Evolutionary conservation across 2,888 invertebrate genomes (phyloP).

Genomic region (Sesamia inferens): DNA sequence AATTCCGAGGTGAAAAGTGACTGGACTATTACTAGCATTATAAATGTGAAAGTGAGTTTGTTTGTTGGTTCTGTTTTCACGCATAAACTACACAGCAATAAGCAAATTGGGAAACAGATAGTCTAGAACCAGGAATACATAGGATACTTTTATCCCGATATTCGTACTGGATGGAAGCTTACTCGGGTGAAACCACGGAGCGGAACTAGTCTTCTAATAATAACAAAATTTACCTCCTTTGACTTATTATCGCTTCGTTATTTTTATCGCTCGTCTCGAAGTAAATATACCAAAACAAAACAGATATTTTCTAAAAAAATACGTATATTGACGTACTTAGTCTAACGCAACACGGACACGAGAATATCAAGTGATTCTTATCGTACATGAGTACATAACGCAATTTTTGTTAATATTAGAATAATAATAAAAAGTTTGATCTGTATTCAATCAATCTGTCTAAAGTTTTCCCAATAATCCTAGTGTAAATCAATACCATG

Average conservation of each 20-base stretch:
- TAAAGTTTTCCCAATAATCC: too few relatives aligned
- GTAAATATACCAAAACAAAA: constrained; percentile 20
- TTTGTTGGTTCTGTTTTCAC: too few relatives aligned
- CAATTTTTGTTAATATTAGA: constrained; percentile 24
- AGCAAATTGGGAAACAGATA: too few relatives aligned
- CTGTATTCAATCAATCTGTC: neutral
- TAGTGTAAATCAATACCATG: too few relatives aligned
- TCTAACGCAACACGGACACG: constrained; percentile 49
- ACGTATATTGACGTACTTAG: constrained; percentile 27
- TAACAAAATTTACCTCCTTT: neutral
- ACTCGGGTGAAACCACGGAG: too few relatives aligned
- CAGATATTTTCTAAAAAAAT: constrained; percentile 28
- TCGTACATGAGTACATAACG: constrained; percentile 11
- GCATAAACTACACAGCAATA: too few relatives aligned
- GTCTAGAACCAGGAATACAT: too few relatives aligned
- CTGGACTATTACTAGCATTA: too few relatives aligned
- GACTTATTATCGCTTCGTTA: constrained; percentile 2
- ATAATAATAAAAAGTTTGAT: constrained; percentile 1
- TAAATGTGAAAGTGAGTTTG: too few relatives aligned
- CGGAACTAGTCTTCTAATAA: neutral
- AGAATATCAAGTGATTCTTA: constrained; percentile 29
- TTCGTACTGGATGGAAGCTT: too few relatives aligned
- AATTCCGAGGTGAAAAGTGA: too few relatives aligned
- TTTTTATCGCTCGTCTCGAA: constrained; percentile 8
- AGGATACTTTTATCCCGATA: too few relatives aligned